Percentiles rank a stretch among this genome's conserved stretches.
phyloP scores from a whole-genome alignment of 2,113 vertebrate genomes.

The Pandion haliaetus region DNA sequence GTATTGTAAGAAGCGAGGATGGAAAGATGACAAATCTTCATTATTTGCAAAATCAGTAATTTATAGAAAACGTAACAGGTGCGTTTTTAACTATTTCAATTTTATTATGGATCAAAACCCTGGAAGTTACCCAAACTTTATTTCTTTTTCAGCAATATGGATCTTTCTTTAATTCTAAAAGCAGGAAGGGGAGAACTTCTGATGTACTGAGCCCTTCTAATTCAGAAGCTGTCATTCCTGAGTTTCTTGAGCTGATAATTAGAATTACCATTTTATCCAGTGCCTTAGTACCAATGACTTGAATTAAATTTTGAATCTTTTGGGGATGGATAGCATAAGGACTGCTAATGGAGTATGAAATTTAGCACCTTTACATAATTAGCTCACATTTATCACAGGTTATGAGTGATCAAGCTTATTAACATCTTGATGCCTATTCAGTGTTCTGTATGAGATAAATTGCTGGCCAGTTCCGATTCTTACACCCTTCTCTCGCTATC shows the following conservation, averaged over 20 bases:
- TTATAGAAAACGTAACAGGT: not conserved
- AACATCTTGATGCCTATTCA: constrained; percentile 10
- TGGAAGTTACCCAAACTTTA: not conserved
- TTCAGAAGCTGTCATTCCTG: not conserved
- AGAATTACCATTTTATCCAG: constrained; percentile 14
- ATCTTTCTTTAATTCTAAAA: not conserved
- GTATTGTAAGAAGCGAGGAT: not conserved
- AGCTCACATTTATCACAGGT: constrained; percentile 42
- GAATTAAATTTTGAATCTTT: constrained; percentile 55
- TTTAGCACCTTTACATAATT: constrained; percentile 45
- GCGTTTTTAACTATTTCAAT: not conserved
- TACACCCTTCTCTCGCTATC: not conserved
- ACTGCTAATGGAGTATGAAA: constrained; percentile 44
- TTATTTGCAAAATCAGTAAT: not conserved
- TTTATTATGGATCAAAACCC: not conserved
- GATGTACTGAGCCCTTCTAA: not conserved
- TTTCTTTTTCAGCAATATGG: constrained; percentile 4
- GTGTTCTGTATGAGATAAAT: not conserved
- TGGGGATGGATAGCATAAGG: constrained; percentile 41
- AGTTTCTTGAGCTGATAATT: constrained; percentile 33
- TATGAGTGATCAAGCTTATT: constrained; percentile 43
- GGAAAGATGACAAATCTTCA: not conserved
- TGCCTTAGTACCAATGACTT: constrained; percentile 23
- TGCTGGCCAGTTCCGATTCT: not conserved
- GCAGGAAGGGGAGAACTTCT: not conserved